Conservation (phyloP, 2,113 vertebrate genomes). For the Prionailurus bengalensis region DNA sequence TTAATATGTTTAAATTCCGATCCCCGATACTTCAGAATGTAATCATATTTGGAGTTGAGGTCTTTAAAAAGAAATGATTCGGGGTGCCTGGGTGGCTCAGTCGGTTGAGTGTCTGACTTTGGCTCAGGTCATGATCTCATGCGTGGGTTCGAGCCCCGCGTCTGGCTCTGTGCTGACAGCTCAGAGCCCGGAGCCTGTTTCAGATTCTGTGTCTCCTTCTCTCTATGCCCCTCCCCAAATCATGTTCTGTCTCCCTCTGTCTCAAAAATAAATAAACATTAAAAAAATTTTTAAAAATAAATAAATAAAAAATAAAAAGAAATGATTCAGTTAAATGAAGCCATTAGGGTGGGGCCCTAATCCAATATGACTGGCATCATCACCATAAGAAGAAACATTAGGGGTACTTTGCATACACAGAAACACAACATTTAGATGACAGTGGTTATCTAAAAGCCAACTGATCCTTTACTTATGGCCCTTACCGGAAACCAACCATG, state of each 20-base stretch:
- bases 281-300: too few relatives aligned
- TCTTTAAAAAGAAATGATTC: neutral
- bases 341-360: neutral
- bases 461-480: neutral
- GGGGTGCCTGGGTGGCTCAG: neutral
- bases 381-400: neutral
- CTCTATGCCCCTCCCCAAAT: too few relatives aligned
- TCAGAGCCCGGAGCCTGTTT: too few relatives aligned
- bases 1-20: neutral
- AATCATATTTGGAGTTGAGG: neutral
- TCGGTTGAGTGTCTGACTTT: too few relatives aligned
- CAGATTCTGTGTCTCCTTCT: too few relatives aligned
- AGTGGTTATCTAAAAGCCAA: neutral
- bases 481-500: neutral
- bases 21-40: neutral
- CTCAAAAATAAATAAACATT: too few relatives aligned
- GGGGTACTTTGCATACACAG: neutral
- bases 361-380: neutral
- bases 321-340: neutral
- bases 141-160: too few relatives aligned
- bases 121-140: too few relatives aligned
- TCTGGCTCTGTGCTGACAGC: too few relatives aligned
- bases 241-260: too few relatives aligned
- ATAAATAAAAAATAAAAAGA: neutral
- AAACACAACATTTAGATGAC: neutral